Evolutionary conservation across 2,113 vertebrate species (phyloP).

Genomic region (Nerophis ophidion): DNA sequence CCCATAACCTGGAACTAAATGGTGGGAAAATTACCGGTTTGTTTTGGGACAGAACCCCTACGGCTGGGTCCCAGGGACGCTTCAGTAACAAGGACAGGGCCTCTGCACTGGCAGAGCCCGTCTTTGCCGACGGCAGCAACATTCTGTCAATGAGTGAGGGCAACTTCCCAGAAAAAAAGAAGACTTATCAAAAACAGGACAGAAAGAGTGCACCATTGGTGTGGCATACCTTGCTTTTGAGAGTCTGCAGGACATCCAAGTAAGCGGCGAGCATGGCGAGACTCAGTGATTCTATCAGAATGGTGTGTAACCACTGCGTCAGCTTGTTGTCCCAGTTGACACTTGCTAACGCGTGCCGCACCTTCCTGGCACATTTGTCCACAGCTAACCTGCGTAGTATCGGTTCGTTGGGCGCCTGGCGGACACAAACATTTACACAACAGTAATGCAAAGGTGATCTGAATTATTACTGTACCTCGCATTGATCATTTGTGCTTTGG

Average conservation of each 20-base stretch:
- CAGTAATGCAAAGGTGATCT: too few relatives aligned
- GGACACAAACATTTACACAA: background rate
- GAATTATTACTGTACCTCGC: too few relatives aligned
- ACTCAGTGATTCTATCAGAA: conserved; percentile 89
- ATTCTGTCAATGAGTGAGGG: conserved; percentile 93
- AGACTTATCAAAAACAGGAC: background rate
- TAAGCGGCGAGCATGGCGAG: conserved; percentile 92
- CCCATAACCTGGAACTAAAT: background rate
- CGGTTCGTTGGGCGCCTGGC: conserved; percentile 87
- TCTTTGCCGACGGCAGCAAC: conserved; percentile 85
- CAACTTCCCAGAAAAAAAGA: conserved; percentile 69
- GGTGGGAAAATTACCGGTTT: conserved; percentile 80
- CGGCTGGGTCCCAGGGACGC: conserved; percentile 95
- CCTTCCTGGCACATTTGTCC: conserved; percentile 91
- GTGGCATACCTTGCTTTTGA: conserved; percentile 85
- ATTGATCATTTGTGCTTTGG: too few relatives aligned
- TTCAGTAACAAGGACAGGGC: conserved; percentile 92
- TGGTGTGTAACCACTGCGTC: conserved; percentile 93
- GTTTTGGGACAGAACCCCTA: conserved; percentile 93
- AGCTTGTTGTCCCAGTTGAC: conserved; percentile 93
- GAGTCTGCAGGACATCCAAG: conserved; percentile 92
- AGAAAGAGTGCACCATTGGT: background rate
- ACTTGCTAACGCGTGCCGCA: conserved; percentile 88
- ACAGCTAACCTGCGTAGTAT: conserved; percentile 89
- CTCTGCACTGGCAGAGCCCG: conserved; percentile 84